Conservation (phyloP, 2,797 vertebrate genomes). For the Capromys pilorides region DNA sequence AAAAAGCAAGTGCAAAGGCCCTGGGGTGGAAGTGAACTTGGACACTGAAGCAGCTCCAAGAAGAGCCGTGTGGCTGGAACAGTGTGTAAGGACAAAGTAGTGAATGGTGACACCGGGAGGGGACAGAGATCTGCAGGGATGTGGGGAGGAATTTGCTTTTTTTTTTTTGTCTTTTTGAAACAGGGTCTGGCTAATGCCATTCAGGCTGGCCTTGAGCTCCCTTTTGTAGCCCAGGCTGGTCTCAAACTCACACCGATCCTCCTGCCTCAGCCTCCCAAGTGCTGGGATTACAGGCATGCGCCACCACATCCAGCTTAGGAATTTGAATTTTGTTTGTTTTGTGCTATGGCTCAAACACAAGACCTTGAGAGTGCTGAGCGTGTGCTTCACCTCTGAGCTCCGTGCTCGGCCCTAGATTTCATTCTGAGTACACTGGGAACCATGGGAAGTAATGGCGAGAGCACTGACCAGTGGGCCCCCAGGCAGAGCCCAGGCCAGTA, state of each 20-base stretch:
- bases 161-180: too few relatives aligned
- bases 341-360: background rate
- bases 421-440: background rate
- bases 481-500: background rate
- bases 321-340: background rate
- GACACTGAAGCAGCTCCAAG: background rate
- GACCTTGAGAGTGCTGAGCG: too few relatives aligned
- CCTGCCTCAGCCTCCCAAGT: too few relatives aligned
- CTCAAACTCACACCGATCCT: too few relatives aligned
- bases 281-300: too few relatives aligned
- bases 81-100: too few relatives aligned
- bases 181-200: too few relatives aligned
- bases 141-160: background rate
- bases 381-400: background rate
- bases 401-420: background rate
- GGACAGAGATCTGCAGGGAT: background rate
- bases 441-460: background rate
- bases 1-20: background rate
- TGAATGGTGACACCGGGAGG: background rate
- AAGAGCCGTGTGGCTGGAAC: background rate
- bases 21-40: background rate
- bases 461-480: background rate
- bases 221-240: too few relatives aligned
- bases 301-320: too few relatives aligned
- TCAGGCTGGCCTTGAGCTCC: too few relatives aligned